Evolutionary conservation across 2,888 invertebrate species (phyloP).

Genomic region (Pseudanteris insignis): DNA sequence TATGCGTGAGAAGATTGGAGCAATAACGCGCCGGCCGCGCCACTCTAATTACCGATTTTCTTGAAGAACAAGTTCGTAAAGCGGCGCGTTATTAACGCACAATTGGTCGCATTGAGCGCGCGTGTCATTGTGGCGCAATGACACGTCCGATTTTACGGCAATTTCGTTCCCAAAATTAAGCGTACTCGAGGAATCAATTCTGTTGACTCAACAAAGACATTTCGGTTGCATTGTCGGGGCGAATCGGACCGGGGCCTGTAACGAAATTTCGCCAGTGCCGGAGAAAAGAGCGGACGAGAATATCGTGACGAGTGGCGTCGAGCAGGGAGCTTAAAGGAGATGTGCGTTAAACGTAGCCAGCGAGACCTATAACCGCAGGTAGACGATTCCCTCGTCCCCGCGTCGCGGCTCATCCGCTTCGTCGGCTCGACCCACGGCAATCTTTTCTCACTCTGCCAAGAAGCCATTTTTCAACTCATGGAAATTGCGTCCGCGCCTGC

Average conservation of each 20-base stretch:
- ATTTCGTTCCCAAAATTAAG: slow-evolving; percentile 36
- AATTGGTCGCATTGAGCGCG: slow-evolving; percentile 26
- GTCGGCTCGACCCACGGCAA: slow-evolving; percentile 47
- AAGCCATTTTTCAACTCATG: slow-evolving; percentile 63
- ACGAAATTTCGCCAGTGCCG: slow-evolving; percentile 33
- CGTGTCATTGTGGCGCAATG: slow-evolving; percentile 38
- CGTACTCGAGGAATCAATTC: slow-evolving; percentile 36
- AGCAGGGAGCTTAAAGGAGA: slow-evolving; percentile 56
- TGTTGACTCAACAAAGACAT: slow-evolving; percentile 38
- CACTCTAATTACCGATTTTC: slow-evolving; percentile 24
- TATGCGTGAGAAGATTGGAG: too few relatives aligned
- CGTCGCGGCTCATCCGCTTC: too few relatives aligned
- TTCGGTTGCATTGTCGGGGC: slow-evolving; percentile 16
- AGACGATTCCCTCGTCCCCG: slow-evolving; percentile 16
- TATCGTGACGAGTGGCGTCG: slow-evolving; percentile 42
- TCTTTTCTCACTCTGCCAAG: slow-evolving; percentile 60
- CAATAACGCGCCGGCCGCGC: not conserved
- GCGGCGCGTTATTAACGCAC: slow-evolving; percentile 23
- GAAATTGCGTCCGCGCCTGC: slow-evolving; percentile 55
- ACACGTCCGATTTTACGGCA: slow-evolving; percentile 39
- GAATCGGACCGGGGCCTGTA: slow-evolving; percentile 10
- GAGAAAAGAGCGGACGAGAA: slow-evolving; percentile 32
- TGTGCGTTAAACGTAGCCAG: slow-evolving; percentile 52
- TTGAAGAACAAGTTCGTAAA: slow-evolving; percentile 30
- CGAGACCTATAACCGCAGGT: slow-evolving; percentile 47